Evolutionary conservation across 2,113 vertebrate genomes (phyloP), one percentile per base, ranked within the genome.

Genomic region (Lepus americanus): DNA sequence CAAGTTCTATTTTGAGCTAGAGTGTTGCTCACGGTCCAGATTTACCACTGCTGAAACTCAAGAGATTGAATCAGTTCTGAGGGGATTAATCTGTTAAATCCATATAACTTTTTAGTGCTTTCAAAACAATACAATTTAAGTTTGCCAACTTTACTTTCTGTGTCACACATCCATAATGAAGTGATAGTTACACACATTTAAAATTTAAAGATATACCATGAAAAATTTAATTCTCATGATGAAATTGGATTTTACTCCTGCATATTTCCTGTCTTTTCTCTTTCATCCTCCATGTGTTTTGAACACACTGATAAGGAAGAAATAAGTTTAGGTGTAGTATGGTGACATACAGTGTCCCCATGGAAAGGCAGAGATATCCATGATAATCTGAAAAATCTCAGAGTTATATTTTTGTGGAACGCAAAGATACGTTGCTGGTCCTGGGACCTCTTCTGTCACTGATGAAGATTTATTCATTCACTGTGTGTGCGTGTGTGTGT

Each of bases 381-480:
- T 61, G 14, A 89, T 55, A 93, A 51, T 53, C 44, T 78, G 44
- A 44, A 44, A 44, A 44, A 25, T 5, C 12, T 73, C 27, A 39
- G 29, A 89, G 19, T 93, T 95, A 69, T 29, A 64, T 31, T 81
- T 90, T 23, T 69, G 36, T 87, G 55, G 22, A 39, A 90, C 69
- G 76, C 36, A 85, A 6, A 55, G 19, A 72, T 14, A 1, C 55
- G 0, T 78, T 66, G 16, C 22, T 89, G 13, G n/a, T 33, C 9
- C 27, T 7, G 2, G 49, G 2, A 51, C 8, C 31, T 73, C 33
- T 80, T 86, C 33, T 80, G 19, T 80, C 73, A 85, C 23, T 66
- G 85, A 79, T 8, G 9, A 36, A 31, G 53, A 36, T 84, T 66
- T 64, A 51, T 39, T 77, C 20, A 94, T 87, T 49, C 31, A 20